Percentiles rank a stretch among this genome's conserved stretches.
These are phyloP conservation scores for Sebastes miniatus DNA, from an alignment of 2,797 vertebrate species.

Conservation along the genomic window DNA sequence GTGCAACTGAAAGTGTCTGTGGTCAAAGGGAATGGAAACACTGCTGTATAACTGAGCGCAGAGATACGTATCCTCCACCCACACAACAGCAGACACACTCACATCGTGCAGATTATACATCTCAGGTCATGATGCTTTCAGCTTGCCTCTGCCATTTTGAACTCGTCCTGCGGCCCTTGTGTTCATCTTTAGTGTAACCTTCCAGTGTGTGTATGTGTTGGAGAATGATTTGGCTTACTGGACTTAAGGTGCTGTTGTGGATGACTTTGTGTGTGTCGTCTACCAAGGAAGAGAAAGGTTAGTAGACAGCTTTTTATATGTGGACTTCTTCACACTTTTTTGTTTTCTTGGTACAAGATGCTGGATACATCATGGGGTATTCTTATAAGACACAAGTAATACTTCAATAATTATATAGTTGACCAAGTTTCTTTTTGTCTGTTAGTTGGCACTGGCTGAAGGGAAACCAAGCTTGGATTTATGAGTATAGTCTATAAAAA, in stretches of 20 bases:
- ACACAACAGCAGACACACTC: background rate
- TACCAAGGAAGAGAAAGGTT: conserved; percentile 3
- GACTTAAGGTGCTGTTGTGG: background rate
- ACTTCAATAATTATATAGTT: too few species aligned
- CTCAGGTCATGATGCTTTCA: background rate
- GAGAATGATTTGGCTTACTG: conserved; percentile 35
- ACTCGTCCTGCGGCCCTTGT: background rate
- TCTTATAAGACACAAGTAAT: too few species aligned
- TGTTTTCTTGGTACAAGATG: background rate
- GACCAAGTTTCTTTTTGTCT: too few species aligned
- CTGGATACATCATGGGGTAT: background rate
- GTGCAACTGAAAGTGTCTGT: background rate
- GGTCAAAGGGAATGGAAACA: conserved; percentile 16
- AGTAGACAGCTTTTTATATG: background rate
- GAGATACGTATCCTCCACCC: conserved; percentile 1
- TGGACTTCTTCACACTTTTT: background rate
- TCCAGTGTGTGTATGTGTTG: background rate
- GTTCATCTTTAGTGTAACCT: background rate
- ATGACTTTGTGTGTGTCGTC: background rate
- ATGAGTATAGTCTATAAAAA: background rate
- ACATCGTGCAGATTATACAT: background rate
- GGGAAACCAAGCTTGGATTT: background rate
- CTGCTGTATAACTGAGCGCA: background rate
- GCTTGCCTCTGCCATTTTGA: background rate
- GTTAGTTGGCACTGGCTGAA: background rate